Base-by-base conservation (phyloP, 2,888 invertebrate species). In the Leptinotarsa haldemani region DNA sequence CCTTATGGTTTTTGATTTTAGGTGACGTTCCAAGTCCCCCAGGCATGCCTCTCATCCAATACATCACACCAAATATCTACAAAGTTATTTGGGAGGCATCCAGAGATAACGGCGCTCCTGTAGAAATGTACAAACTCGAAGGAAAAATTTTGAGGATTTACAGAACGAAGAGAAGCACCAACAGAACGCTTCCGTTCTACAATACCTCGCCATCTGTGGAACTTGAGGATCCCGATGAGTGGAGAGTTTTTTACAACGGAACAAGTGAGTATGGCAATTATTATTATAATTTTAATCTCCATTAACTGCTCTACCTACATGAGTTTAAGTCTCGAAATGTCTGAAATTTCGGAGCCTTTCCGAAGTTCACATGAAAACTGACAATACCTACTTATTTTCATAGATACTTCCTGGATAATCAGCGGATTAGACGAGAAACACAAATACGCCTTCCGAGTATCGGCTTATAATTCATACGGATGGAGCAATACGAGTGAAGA, bases 11-110 rank as follows among this genome's bases (percentile, higher is more conserved):
- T 40, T 40, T 56, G 65, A 64, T 80, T 78, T 75, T 74, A 93
- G 94, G 94, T 9, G 95, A 95, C 84, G 90, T 93, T 16, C 97
- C 97, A 0, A 93, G 93, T 58, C 88, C 92, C 1, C 97, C 97
- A 0, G 95, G 95, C 0, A 89, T 90, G 5, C 94, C 97, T 0
- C 89, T 90, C 15, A 91, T 95, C n/a, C 92, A 93, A 74, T 92
- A 92, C 71, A 90, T 95, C 15, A 92, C 92, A 25, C 92, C 92
- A 25, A 92, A 93, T 25, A 90, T 94, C 25, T 93, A 94, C 82
- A 93, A 95, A 83, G 92, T 96, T 0, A 92, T 91, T 83, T 97
- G 97, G 97, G 89, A 92, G 61, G 91, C 94, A 13, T 93, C 96
- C 0, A 90, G 90, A 77, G 91, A 93, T 16, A 94, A 95, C 83